phyloP scores from a whole-genome alignment of 2,888 invertebrate genomes.

The Caenorhabditis uteleia region DNA sequence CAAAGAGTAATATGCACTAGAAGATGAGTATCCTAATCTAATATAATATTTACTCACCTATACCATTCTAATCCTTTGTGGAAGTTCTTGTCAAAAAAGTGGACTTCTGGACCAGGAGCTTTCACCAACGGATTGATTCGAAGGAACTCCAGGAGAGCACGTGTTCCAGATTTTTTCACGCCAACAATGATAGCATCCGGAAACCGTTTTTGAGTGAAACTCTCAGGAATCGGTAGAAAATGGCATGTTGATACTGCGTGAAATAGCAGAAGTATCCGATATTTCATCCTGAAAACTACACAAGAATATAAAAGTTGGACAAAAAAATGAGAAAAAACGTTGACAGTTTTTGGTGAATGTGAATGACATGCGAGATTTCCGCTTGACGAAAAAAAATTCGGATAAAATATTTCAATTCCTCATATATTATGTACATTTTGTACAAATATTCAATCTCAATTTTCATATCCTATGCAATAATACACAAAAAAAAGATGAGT shows the following conservation, averaged over 20 bases:
- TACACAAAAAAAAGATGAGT: no score
- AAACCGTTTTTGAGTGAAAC: conserved; percentile 70
- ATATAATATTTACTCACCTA: conserved; percentile 52
- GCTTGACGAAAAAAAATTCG: conserved; percentile 30
- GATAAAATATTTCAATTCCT: no score
- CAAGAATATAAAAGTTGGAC: conserved; percentile 1
- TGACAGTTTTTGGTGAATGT: conserved; percentile 11
- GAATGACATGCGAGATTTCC: conserved; percentile 37
- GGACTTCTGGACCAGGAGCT: conserved; percentile 91
- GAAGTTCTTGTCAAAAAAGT: conserved; percentile 96
- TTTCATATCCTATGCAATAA: no score
- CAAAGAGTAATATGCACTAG: neutral
- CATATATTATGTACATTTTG: no score
- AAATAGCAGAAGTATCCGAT: conserved; percentile 19
- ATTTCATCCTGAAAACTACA: conserved; percentile 28
- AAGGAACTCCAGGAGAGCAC: conserved; percentile 89
- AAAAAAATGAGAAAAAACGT: conserved; percentile 7
- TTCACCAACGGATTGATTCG: conserved; percentile 85
- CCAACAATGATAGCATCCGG: conserved; percentile 93
- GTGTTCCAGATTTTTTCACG: conserved; percentile 85
- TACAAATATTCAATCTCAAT: no score
- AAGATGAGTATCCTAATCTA: neutral
- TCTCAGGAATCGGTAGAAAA: conserved; percentile 5
- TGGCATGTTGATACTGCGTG: neutral
- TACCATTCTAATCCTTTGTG: conserved; percentile 93